These are phyloP conservation scores for Lithophane ornitopus DNA, from an alignment of 2,888 invertebrate species.

Conservation along the genomic window DNA sequence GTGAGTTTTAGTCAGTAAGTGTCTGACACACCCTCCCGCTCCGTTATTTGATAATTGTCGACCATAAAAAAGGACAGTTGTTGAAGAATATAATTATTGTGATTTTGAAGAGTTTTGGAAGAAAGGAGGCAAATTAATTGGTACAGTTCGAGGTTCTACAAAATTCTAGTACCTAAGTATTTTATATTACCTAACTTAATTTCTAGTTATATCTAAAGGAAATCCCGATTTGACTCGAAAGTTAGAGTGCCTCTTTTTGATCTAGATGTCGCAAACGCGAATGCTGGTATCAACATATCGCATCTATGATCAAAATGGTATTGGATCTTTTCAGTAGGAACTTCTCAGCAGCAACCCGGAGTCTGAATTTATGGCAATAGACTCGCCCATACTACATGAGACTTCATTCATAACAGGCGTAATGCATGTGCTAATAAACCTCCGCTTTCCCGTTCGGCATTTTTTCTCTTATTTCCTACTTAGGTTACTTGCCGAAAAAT, in stretches of 20 bases:
- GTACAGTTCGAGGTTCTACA: too few species aligned
- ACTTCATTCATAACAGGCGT: neutral
- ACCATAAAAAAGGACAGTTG: neutral
- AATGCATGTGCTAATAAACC: too few species aligned
- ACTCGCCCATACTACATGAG: neutral
- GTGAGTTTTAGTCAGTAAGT: too few species aligned
- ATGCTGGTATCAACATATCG: too few species aligned
- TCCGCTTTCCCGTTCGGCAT: too few species aligned
- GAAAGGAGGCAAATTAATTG: neutral
- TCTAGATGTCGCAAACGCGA: neutral
- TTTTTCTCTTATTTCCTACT: neutral
- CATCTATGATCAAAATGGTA: neutral
- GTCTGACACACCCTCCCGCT: too few species aligned
- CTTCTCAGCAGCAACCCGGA: neutral
- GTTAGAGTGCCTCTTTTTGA: neutral
- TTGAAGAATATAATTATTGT: conserved; percentile 19
- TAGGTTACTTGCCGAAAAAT: neutral
- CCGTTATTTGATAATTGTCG: too few species aligned
- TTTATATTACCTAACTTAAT: too few species aligned
- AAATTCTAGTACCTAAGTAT: too few species aligned
- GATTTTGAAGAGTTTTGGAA: neutral
- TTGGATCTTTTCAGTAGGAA: too few species aligned
- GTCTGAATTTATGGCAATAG: neutral
- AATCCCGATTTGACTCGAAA: too few species aligned
- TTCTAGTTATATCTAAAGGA: too few species aligned